Percentiles rank a stretch among this genome's conserved stretches.
phyloP scores from a whole-genome alignment of 2,113 vertebrate species.

The Cathartes aura region DNA sequence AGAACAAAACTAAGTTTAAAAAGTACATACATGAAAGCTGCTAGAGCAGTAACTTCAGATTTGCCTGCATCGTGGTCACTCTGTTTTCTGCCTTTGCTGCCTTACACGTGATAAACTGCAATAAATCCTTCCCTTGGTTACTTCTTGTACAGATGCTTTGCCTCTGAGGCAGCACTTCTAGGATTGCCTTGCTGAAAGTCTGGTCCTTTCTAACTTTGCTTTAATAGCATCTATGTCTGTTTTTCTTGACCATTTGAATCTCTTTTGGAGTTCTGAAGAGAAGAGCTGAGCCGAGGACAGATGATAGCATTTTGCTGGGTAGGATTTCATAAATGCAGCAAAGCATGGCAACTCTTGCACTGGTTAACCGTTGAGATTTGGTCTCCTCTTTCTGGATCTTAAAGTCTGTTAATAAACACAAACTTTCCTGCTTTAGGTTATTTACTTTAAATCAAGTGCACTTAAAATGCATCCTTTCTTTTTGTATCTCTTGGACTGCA shows the following conservation, averaged over 20 bases:
- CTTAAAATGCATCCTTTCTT: background rate
- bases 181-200: background rate
- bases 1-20: background rate
- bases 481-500: background rate
- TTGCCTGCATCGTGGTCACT: accelerated
- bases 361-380: background rate
- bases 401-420: background rate
- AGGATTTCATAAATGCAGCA: background rate
- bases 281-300: background rate
- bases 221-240: background rate
- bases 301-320: background rate
- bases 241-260: background rate
- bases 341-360: background rate
- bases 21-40: background rate
- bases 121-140: background rate
- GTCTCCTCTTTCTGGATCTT: background rate
- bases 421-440: background rate
- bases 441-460: background rate
- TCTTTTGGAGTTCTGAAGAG: background rate
- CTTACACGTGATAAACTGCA: background rate
- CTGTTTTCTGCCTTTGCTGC: background rate
- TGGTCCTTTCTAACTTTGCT: background rate
- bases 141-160: background rate
- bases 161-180: background rate
- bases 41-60: background rate